These are phyloP conservation scores for Tretioscincus oriximinensis DNA, from an alignment of 2,113 vertebrate species.

Conservation along the genomic window DNA sequence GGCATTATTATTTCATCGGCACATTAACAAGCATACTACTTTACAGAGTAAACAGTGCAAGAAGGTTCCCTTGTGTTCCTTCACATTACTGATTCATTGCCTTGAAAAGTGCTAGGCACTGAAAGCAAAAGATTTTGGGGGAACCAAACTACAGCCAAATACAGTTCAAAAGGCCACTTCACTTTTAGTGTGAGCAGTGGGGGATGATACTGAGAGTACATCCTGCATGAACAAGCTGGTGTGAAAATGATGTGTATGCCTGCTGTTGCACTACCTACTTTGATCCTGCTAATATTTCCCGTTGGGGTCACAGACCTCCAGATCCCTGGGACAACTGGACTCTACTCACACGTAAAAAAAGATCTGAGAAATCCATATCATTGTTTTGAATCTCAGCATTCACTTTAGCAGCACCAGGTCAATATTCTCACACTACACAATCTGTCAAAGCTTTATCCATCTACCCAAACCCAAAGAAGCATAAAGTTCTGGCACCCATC, in stretches of 20 bases:
- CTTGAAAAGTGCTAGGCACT: not conserved
- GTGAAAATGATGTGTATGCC: not conserved
- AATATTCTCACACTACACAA: not conserved
- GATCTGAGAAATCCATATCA: not conserved
- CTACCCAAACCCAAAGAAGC: not conserved
- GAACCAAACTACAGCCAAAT: not conserved
- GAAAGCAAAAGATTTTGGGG: not conserved
- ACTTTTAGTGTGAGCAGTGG: no score
- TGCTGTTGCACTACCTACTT: not conserved
- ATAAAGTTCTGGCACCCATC: not conserved
- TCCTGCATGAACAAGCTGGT: not conserved
- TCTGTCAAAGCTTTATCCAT: not conserved
- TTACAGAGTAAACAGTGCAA: not conserved
- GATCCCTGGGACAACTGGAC: not conserved
- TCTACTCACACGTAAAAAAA: not conserved
- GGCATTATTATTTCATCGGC: no score
- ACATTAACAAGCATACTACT: not conserved
- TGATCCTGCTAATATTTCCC: not conserved
- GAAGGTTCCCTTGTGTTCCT: not conserved
- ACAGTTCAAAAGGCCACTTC: not conserved
- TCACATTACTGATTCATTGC: not conserved
- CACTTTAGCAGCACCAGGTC: not conserved
- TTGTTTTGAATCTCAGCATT: not conserved
- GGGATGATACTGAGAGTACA: not conserved
- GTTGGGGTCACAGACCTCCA: not conserved